Evolutionary conservation across 2,888 invertebrate genomes (phyloP), one percentile per base, ranked within the genome.

Genomic region (Drymonia ruficornis): DNA sequence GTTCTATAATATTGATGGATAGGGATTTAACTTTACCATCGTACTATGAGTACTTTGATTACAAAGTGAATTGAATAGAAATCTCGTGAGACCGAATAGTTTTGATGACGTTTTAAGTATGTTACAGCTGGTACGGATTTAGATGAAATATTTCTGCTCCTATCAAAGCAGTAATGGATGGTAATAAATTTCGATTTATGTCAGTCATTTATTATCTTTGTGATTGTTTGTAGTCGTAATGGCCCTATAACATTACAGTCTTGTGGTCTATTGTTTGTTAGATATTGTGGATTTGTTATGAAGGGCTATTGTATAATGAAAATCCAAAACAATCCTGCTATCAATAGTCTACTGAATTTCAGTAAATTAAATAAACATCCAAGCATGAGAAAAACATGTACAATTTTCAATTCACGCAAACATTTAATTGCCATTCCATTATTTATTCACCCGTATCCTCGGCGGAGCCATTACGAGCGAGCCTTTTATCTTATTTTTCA

Each of bases 401-500:
- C 13, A 36, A 36, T n/a, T 36, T n/a, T 36, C n/a, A 36, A 36
- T 36, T 36, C 4, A n/a, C 36, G 36, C 36, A 13, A 36, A 36
- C n/a, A 36, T 36, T 34, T 36, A 36, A 36, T 40, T 40, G 16
- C 16, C 16, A 16, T 40, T 23, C 23, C 44, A 23, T 44, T 44
- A 16, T 40, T 40, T 16, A 44, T 19, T 52, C 47, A 45, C 53
- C 45, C 52, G 49, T 54, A 70, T 52, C 57, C 56, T 48, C 42
- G 47, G 31, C 48, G n/a, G 38, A 63, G 55, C 59, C 67, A 59
- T 63, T 70, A 56, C 59, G 50, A 52, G 50, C 45, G 56, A 70
- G 62, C 50, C 56, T 62, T 65, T 66, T 66, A 66, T 71, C 69
- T 70, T 70, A 73, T 65, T 76, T 78, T 74, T 72, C 67, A 76